Base-by-base conservation (phyloP, 2,113 vertebrate genomes). In the Perca fluviatilis region DNA sequence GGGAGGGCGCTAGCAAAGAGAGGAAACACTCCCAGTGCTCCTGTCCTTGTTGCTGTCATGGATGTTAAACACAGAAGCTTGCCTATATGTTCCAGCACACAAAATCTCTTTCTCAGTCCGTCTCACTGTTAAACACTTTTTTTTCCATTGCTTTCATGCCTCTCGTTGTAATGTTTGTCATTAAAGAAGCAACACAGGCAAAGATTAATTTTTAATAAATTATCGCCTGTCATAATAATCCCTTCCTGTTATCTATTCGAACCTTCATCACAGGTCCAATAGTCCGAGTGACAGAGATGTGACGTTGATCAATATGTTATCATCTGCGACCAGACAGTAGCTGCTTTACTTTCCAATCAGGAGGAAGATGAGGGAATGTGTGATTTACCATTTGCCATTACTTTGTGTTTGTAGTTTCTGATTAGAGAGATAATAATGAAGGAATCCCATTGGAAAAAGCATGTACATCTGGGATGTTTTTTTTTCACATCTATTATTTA, bases 291-390 rank as follows among this genome's bases (percentile, higher is more conserved):
- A 85, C 90, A 90, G 84, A 88, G 85, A 79, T 77, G 73, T 88
- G 77, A 81, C 54, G 9, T 64, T 83, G 86, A 92, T 93, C 89
- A 88, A 92, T 93, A 90, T 81, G 88, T 89, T 86, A 93, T 93
- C 92, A 84, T 89, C 79, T 83, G 49, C 14, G 8, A 50, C 70
- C 89, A 92, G 89, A 77, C 80, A 80, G 84, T 81, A 67, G 56
- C 51, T 11, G 60, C 71, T 82, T 79, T 14, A 64, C 79, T 68
- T 49, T 88, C 69, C 67, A 86, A 77, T 88, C 76, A 77, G 36
- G 62, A 79, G 40, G 58, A 61, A 77, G 68, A 27, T 66, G 66
- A 50, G 27, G 23, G 49, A 79, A 74, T 79, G 75, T 56, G 61
- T 62, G 80, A 80, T 76, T 84, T 80, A 43, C 27, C 21, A 21